Conservation (phyloP, 2,797 vertebrate genomes). For the Coluber constrictor region DNA sequence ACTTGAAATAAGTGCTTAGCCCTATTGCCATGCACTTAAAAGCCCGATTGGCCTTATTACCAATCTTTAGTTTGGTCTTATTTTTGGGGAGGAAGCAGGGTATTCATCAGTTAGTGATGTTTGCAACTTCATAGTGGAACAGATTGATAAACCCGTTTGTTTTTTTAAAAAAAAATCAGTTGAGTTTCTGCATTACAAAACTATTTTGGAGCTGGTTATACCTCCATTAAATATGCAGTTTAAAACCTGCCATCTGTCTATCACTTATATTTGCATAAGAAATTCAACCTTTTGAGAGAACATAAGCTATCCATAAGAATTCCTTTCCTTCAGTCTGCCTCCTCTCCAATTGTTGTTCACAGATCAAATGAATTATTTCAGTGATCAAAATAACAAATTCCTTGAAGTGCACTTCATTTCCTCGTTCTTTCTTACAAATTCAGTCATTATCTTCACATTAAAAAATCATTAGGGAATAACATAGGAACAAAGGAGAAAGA, state of each 20-base stretch:
- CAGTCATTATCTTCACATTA: neutral
- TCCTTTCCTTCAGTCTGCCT: neutral
- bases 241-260: constrained; percentile 3
- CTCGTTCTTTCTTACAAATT: neutral
- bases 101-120: neutral
- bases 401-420: neutral
- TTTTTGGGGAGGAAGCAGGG: no score
- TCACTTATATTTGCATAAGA: neutral
- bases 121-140: neutral
- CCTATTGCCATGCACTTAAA: no score
- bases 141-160: neutral
- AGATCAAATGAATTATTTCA: neutral
- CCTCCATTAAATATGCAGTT: neutral
- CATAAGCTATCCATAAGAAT: neutral
- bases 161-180: neutral
- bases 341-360: neutral
- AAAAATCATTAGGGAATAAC: neutral
- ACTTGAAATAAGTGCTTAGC: no score
- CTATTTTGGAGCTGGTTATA: neutral
- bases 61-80: no score
- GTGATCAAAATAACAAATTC: neutral
- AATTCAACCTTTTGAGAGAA: neutral
- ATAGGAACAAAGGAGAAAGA: neutral
- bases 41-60: no score
- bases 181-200: constrained; percentile 1